Conservation (phyloP, 2,797 vertebrate genomes). For the Mormyrops attenuatus region DNA sequence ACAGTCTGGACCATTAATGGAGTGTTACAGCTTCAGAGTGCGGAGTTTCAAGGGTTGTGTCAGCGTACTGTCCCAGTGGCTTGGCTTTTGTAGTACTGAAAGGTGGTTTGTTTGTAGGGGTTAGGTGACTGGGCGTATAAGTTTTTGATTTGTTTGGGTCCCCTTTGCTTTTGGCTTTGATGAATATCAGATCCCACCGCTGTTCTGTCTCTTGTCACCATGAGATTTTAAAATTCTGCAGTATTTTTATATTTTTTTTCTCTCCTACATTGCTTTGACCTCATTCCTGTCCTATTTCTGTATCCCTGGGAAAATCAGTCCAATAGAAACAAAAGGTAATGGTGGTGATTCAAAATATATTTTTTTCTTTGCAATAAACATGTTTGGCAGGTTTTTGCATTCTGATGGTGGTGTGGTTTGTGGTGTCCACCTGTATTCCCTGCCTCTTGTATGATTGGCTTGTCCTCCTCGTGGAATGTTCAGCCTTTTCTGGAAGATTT, state of each 20-base stretch:
- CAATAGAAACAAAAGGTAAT: not conserved
- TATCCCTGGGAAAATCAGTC: not conserved
- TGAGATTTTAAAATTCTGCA: not conserved
- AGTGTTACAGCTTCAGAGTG: constrained; percentile 45
- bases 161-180: not conserved
- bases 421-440: not conserved
- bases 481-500: not conserved
- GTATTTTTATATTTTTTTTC: not conserved
- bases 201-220: not conserved
- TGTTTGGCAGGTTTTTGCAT: not conserved
- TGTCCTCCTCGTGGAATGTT: not conserved
- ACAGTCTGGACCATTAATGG: constrained; percentile 29
- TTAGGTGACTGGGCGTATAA: not conserved
- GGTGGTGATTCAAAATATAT: not conserved
- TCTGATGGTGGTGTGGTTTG: not conserved
- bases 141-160: not conserved
- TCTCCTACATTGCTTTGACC: not conserved
- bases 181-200: not conserved
- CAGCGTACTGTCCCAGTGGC: not conserved
- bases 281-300: not conserved
- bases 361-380: not conserved
- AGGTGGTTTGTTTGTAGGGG: not conserved
- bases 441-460: not conserved
- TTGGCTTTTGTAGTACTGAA: not conserved
- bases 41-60: constrained; percentile 24